Percentiles rank a stretch among this genome's conserved stretches.
Conservation (phyloP, 2,888 invertebrate genomes). For the Drosophila kambysellisi region DNA sequence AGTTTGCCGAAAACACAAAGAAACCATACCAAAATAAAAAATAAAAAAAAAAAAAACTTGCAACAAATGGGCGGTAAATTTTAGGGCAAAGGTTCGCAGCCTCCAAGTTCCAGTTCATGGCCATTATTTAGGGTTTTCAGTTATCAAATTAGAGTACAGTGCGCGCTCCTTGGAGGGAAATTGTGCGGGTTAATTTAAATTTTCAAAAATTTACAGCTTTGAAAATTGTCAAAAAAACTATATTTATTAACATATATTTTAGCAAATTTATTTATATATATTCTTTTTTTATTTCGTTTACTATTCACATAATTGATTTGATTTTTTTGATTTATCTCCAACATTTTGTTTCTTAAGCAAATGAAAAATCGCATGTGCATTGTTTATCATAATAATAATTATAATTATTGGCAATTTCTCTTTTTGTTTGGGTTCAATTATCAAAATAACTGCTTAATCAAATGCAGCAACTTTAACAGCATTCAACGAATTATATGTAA, state of each 20-base stretch:
- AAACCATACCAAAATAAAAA: neutral
- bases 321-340: neutral
- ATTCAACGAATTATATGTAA: neutral
- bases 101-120: slow-evolving; percentile 46
- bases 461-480: neutral
- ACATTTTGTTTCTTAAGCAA: neutral
- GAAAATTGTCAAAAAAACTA: too few relatives aligned
- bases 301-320: neutral
- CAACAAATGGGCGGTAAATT: slow-evolving; percentile 33
- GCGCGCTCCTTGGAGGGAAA: neutral
- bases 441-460: neutral
- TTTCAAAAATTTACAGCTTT: neutral
- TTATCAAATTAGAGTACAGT: slow-evolving; percentile 18
- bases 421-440: neutral
- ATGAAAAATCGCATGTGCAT: neutral
- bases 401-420: neutral
- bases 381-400: too few relatives aligned
- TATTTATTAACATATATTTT: too few relatives aligned
- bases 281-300: too few relatives aligned
- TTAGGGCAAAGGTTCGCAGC: slow-evolving; percentile 61
- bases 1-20: slow-evolving; percentile 1
- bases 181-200: neutral
- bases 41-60: slow-evolving; percentile 13
- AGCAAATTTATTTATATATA: too few relatives aligned
- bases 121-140: slow-evolving; percentile 33